Conservation (phyloP, 2,797 vertebrate genomes). For the Clarias fuscus region DNA sequence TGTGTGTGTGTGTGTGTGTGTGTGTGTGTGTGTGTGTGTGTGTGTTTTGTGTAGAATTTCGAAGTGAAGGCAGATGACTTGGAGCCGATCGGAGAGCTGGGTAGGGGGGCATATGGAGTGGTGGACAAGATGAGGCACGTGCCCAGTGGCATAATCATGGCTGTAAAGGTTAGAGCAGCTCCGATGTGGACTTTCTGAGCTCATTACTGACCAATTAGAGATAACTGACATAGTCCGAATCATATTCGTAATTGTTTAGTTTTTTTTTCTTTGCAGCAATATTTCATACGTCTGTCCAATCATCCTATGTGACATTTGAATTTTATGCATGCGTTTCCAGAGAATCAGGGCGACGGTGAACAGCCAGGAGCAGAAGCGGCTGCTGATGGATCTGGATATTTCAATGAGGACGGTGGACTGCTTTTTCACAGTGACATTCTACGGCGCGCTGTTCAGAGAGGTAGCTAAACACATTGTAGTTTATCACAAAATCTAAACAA, state of each 20-base stretch:
- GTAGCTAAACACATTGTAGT: constrained; percentile 63
- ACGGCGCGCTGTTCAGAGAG: constrained; percentile 94
- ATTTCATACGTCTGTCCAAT: neutral
- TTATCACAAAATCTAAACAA: neutral
- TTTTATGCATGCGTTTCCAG: constrained; percentile 64
- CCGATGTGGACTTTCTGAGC: neutral
- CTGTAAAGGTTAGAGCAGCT: constrained; percentile 86
- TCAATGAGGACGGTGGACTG: constrained; percentile 98
- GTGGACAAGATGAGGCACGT: constrained; percentile 97
- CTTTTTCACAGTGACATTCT: constrained; percentile 93
- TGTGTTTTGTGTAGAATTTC: constrained; percentile 82
- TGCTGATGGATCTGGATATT: constrained; percentile 94
- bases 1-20: neutral
- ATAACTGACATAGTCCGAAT: no score
- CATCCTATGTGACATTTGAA: neutral
- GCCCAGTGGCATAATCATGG: constrained; percentile 95
- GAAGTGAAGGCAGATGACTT: constrained; percentile 98
- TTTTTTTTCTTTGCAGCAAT: neutral
- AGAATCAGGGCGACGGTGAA: constrained; percentile 94
- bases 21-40: neutral
- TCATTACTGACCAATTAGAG: no score
- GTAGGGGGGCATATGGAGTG: constrained; percentile 93
- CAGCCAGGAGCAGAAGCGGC: constrained; percentile 94
- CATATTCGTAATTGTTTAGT: neutral
- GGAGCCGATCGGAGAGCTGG: constrained; percentile 92